Base-by-base conservation (phyloP, 2,888 invertebrate species). In the Tachina lurida region DNA sequence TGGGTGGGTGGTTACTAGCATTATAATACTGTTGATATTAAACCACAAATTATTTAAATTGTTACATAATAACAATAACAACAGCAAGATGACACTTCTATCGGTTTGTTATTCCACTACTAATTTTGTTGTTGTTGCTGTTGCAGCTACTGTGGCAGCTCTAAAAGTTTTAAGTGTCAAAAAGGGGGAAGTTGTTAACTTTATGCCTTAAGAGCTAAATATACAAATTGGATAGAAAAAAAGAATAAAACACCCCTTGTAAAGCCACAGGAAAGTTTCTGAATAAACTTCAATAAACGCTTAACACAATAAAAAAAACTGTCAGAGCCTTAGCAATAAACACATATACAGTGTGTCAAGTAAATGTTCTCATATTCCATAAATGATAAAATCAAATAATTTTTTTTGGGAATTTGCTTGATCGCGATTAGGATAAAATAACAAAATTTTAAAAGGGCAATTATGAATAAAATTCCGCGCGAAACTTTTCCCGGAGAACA, bases 31-130 rank as follows among this genome's bases (percentile, higher is more conserved):
- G 54, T 75, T 67, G 31, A 52, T 49, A 76, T 58, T 1, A 74
- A 81, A 79, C 86, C 86, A 73, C 83, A 86, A 86, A 86, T 86
- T 86, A 86, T 80, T 86, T 83, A 86, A 86, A 86, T 86, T 86
- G 79, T 76, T 62, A 75, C 70, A 77, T 60, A 60, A 54, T 65
- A 70, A 74, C 74, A 80, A 67, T n/a, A 60, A 60, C 58, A 84
- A 62, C 54, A 78, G 71, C 54, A 76, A 74, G 10, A 49, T 73
- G 47, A 65, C 82, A 79, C 65, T 79, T 79, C 56, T 79, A 73
- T 73, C 31, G n/a, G 31, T 31, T n/a, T 68, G 7, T 52, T 67
- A 62, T 62, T 52, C 10, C 10, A 70, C 49, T 49, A 49, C 43
- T 49, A 39, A 56, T 67, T 22, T 9, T 56, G n/a, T 43, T 19